Conservation (phyloP, 2,797 vertebrate genomes). For the Pantherophis vulpinus region DNA sequence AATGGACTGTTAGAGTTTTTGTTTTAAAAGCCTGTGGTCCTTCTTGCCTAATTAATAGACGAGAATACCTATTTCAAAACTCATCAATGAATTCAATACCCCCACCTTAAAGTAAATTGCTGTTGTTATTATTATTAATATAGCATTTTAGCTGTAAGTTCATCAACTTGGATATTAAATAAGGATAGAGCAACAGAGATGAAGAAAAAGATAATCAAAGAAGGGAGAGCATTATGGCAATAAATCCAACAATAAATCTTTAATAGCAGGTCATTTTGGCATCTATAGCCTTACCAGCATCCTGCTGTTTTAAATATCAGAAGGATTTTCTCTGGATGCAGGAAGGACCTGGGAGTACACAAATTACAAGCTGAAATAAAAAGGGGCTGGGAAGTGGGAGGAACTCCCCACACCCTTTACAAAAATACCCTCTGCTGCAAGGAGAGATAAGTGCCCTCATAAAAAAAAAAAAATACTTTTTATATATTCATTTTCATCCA, state of each 20-base stretch:
- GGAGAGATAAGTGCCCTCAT: constrained; percentile 68
- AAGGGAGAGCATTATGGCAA: constrained; percentile 52
- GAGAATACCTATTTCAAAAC: neutral
- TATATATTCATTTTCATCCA: constrained; percentile 47
- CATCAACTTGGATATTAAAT: constrained; percentile 60
- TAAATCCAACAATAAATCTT: constrained; percentile 54
- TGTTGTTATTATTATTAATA: constrained; percentile 12
- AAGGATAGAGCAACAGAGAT: constrained; percentile 38
- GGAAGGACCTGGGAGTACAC: constrained; percentile 67
- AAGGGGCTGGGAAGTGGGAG: constrained; percentile 17
- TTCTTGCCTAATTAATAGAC: neutral
- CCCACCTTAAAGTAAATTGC: constrained; percentile 9
- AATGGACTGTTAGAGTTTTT: constrained; percentile 15
- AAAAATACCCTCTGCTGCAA: constrained; percentile 63
- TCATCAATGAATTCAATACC: constrained; percentile 3
- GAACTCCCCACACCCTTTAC: constrained; percentile 1
- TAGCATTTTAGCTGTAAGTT: constrained; percentile 60
- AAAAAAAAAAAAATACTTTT: constrained; percentile 69
- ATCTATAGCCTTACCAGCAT: constrained; percentile 61
- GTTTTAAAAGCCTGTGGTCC: constrained; percentile 15
- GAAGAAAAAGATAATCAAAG: neutral
- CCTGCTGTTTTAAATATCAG: constrained; percentile 61
- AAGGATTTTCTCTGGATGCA: constrained; percentile 63
- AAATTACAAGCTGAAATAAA: constrained; percentile 70
- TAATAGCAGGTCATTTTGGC: constrained; percentile 59